A percentile compares a stretch with the other conserved stretches of the same genome.
phyloP scores from a whole-genome alignment of 2,113 vertebrate species.

The Numenius arquata region DNA sequence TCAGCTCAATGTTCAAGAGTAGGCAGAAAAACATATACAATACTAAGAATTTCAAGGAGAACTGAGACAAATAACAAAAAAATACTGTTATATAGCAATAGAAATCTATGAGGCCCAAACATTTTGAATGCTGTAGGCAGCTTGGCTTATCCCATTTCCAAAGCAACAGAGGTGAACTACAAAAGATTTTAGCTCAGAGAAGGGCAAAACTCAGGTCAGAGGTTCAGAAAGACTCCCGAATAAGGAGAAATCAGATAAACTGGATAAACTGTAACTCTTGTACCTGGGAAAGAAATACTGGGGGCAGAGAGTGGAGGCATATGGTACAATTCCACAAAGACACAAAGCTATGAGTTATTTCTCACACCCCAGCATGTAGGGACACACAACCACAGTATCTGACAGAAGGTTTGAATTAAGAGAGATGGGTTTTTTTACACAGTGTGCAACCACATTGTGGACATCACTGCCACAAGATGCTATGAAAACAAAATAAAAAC shows the following conservation, averaged over 20 bases:
- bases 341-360: not conserved
- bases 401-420: not conserved
- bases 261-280: not conserved
- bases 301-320: not conserved
- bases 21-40: not conserved
- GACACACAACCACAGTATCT: not conserved
- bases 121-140: not conserved
- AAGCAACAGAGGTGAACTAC: not conserved
- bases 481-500: not conserved
- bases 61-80: not conserved
- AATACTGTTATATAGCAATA: not conserved
- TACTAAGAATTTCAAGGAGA: not conserved
- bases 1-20: not conserved
- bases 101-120: not conserved
- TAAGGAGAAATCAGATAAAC: not conserved
- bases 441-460: not conserved
- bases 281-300: not conserved
- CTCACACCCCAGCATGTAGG: not conserved
- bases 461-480: not conserved
- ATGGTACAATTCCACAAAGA: not conserved
- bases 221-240: not conserved
- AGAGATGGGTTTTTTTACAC: accelerated
- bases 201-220: not conserved
- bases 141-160: not conserved
- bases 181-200: not conserved